Evolutionary conservation across 2,797 vertebrate genomes (phyloP).

Genomic region (Macropodus opercularis): DNA sequence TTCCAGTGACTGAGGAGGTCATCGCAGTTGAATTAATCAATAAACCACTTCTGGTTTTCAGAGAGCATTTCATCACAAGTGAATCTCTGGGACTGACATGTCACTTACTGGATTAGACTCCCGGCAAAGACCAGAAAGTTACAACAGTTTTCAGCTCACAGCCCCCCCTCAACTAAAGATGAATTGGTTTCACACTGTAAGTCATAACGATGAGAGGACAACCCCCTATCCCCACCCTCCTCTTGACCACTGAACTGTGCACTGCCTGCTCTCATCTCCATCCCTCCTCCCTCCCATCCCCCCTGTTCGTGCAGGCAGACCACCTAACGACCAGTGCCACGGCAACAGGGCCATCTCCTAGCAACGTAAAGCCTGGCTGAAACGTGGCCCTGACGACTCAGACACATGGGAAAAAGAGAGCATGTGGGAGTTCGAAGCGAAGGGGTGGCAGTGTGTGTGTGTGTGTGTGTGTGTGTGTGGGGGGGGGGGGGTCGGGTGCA

Average conservation of each 20-base stretch:
- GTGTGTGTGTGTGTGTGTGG: slow-evolving; percentile 17
- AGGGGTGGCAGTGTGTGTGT: background rate
- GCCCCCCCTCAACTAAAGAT: slow-evolving; percentile 8
- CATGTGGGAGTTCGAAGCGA: slow-evolving; percentile 42
- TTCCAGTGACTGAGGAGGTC: background rate
- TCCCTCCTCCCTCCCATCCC: slow-evolving; percentile 35
- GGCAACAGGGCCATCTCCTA: slow-evolving; percentile 86
- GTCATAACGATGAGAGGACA: slow-evolving; percentile 40
- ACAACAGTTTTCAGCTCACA: background rate
- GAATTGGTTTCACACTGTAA: slow-evolving; percentile 15
- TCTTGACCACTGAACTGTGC: slow-evolving; percentile 53
- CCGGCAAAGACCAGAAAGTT: background rate
- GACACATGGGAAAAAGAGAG: slow-evolving; percentile 53
- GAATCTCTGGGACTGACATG: background rate
- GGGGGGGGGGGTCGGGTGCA: background rate
- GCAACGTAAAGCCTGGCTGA: slow-evolving; percentile 81
- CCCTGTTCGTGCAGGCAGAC: slow-evolving; percentile 67
- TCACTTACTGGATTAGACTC: background rate
- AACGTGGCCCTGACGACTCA: slow-evolving; percentile 76
- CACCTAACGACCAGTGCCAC: slow-evolving; percentile 83
- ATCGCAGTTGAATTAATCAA: slow-evolving; percentile 3
- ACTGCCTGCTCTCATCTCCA: slow-evolving; percentile 57
- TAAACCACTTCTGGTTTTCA: background rate
- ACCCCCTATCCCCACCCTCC: slow-evolving; percentile 53
- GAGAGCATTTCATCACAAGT: background rate